Evolutionary conservation across 2,888 invertebrate genomes (phyloP).

Genomic region (Aphodius granarius): DNA sequence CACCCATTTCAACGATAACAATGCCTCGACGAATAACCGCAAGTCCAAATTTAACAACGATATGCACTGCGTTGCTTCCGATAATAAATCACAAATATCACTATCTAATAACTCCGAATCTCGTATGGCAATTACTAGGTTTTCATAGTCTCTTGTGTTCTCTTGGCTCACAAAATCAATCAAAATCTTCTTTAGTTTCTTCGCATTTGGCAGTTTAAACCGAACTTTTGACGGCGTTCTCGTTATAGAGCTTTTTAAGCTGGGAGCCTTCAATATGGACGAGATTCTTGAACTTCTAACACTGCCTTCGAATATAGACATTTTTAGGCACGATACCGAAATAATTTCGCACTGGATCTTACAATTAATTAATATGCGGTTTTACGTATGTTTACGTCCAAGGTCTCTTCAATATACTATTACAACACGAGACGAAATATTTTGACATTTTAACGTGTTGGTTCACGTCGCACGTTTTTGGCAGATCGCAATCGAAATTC

Average conservation of each 20-base stretch:
- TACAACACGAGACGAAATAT: not conserved
- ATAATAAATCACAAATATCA: conserved; percentile 60
- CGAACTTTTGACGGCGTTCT: conserved; percentile 43
- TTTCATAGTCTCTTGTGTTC: conserved; percentile 55
- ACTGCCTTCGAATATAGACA: conserved; percentile 30
- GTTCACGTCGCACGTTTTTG: not conserved
- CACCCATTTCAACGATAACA: conserved; percentile 64
- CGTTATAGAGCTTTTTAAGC: conserved; percentile 29
- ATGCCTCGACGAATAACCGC: conserved; percentile 61
- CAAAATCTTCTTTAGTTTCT: conserved; percentile 55
- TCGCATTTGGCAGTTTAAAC: conserved; percentile 55
- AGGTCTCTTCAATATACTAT: not conserved
- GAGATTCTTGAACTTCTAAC: conserved; percentile 26
- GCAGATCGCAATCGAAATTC: not conserved
- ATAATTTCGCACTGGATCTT: not conserved
- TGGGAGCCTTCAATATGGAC: conserved; percentile 35
- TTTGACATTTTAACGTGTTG: not conserved
- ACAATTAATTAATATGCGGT: not conserved
- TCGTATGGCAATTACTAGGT: conserved; percentile 56
- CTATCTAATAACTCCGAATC: conserved; percentile 59
- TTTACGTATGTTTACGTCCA: not conserved
- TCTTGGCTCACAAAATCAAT: conserved; percentile 50
- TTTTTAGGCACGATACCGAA: too few species aligned
- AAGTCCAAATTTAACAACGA: conserved; percentile 61
- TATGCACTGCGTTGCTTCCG: conserved; percentile 61